Percentiles rank a stretch among this genome's conserved stretches.
Conservation (phyloP, 2,888 invertebrate species). For the Agrypnus murinus region DNA sequence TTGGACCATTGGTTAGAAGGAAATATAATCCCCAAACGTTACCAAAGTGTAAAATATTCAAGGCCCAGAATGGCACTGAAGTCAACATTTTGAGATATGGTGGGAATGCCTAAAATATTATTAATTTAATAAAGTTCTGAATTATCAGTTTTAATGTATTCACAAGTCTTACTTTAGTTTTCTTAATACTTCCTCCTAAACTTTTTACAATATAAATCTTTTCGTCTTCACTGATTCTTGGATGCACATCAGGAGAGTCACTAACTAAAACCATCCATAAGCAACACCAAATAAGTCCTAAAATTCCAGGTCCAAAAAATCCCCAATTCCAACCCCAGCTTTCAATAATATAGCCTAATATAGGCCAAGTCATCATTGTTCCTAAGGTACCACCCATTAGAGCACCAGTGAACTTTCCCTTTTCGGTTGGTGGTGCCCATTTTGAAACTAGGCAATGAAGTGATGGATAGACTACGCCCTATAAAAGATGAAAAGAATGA, state of each 20-base stretch:
- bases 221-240: slow-evolving; percentile 73
- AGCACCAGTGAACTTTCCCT: slow-evolving; percentile 72
- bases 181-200: slow-evolving; percentile 75
- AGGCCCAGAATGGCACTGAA: slow-evolving; percentile 81
- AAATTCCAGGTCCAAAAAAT: slow-evolving; percentile 64
- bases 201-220: slow-evolving; percentile 74
- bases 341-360: slow-evolving; percentile 69
- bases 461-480: slow-evolving; percentile 68
- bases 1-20: slow-evolving; percentile 84
- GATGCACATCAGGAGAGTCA: slow-evolving; percentile 75
- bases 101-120: slow-evolving; percentile 75
- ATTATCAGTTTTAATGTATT: neutral
- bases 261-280: slow-evolving; percentile 73
- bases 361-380: slow-evolving; percentile 72
- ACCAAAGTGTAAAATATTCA: slow-evolving; percentile 81
- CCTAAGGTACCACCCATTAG: slow-evolving; percentile 72
- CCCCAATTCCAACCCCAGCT: slow-evolving; percentile 67
- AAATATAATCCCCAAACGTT: slow-evolving; percentile 86
- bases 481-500: slow-evolving; percentile 57
- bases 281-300: slow-evolving; percentile 65
- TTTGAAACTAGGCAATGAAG: slow-evolving; percentile 66
- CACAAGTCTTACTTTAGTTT: slow-evolving; percentile 55
- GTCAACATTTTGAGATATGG: slow-evolving; percentile 78
- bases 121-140: neutral
- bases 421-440: slow-evolving; percentile 73